Conservation (phyloP, 2,888 invertebrate genomes). For the Phrixothrix hirtus region DNA sequence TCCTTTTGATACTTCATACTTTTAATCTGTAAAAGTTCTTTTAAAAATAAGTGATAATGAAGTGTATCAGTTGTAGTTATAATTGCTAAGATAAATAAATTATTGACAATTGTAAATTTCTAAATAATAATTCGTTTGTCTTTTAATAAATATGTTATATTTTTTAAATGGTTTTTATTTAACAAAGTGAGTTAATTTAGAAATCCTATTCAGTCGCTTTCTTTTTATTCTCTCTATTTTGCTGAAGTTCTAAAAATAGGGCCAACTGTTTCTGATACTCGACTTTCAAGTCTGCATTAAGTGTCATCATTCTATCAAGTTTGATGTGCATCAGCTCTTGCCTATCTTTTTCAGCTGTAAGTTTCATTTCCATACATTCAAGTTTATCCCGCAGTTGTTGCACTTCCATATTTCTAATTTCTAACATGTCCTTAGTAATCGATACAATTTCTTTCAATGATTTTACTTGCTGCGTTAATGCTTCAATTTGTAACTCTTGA, state of each 20-base stretch:
- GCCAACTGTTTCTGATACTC: slow-evolving; percentile 79
- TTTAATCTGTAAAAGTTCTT: not conserved
- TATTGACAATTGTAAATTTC: not conserved
- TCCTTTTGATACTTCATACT: not conserved
- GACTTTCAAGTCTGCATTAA: slow-evolving; percentile 74
- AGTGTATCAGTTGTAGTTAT: not conserved
- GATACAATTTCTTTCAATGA: slow-evolving; percentile 80
- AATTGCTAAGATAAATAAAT: not conserved
- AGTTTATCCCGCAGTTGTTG: slow-evolving; percentile 72
- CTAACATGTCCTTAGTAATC: slow-evolving; percentile 79
- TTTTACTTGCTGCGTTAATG: slow-evolving; percentile 70
- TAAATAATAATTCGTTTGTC: slow-evolving; percentile 7
- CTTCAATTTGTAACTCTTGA: slow-evolving; percentile 78
- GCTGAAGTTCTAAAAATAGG: slow-evolving; percentile 65
- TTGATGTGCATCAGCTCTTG: slow-evolving; percentile 70
- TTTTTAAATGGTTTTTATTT: slow-evolving; percentile 9
- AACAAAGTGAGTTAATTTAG: not conserved
- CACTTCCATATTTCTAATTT: slow-evolving; percentile 77
- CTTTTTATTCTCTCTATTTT: too few relatives aligned
- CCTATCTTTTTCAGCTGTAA: slow-evolving; percentile 73
- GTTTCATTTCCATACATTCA: slow-evolving; percentile 69
- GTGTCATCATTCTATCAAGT: slow-evolving; percentile 69
- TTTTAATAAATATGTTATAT: slow-evolving; percentile 28
- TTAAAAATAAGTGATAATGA: not conserved
- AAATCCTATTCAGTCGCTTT: too few relatives aligned